Conservation (phyloP, 1,140 invertebrate genomes). For the Ips typographus region DNA sequence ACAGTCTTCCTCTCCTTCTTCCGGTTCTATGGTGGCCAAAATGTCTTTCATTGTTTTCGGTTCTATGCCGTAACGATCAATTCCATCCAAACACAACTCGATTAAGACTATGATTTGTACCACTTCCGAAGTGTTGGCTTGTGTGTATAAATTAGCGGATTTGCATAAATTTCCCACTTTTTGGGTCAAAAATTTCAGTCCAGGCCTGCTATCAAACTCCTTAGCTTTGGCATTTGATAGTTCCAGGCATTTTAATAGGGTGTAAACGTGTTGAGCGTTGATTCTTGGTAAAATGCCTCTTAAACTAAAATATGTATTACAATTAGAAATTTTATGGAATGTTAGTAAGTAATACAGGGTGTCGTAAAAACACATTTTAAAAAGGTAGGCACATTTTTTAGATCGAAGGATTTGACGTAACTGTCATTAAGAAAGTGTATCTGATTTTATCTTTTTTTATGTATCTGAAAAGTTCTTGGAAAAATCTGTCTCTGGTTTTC, state of each 20-base stretch:
- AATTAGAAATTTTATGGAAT: no score
- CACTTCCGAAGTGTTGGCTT: conserved; percentile 88
- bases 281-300: conserved; percentile 58
- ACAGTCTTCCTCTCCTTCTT: conserved; percentile 51
- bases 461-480: not conserved
- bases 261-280: conserved; percentile 61
- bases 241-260: conserved; percentile 76
- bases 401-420: no score
- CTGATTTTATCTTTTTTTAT: not conserved
- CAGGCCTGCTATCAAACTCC: conserved; percentile 86
- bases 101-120: conserved; percentile 86
- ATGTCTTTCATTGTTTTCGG: conserved; percentile 67
- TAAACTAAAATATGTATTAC: conserved; percentile 48
- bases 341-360: not conserved
- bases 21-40: conserved; percentile 58
- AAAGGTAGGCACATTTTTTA: no score
- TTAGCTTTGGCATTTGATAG: conserved; percentile 77
- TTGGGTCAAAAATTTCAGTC: conserved; percentile 89
- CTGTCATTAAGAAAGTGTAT: no score
- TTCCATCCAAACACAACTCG: conserved; percentile 72
- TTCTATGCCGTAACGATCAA: conserved; percentile 61
- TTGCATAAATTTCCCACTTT: conserved; percentile 86
- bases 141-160: conserved; percentile 89
- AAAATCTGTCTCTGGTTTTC: not conserved
- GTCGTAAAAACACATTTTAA: not conserved